Percentiles rank a stretch among this genome's conserved stretches.
These are phyloP conservation scores for Dolichoris vasculosae DNA, from an alignment of 1,140 invertebrate genomes.

Conservation along the genomic window DNA sequence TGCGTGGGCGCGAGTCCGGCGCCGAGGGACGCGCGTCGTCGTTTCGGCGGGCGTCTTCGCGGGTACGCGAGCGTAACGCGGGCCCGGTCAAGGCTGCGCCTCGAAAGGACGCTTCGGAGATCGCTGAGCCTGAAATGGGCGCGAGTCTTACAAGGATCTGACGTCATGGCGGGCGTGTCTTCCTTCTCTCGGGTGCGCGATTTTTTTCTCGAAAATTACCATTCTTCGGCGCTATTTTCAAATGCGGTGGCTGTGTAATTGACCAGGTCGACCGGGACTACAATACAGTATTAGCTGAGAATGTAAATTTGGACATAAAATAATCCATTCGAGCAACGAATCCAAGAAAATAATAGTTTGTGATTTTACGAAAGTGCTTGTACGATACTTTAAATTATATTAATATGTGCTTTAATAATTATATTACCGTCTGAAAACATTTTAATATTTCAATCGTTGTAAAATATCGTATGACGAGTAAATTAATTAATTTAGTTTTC, in stretches of 20 bases:
- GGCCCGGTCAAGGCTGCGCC: neutral
- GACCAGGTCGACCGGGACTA: neutral
- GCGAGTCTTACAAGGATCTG: no score
- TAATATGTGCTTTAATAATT: no score
- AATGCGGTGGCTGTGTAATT: neutral
- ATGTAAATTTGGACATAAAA: neutral
- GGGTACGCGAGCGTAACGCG: neutral
- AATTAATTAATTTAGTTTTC: no score
- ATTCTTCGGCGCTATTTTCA: conserved; percentile 7
- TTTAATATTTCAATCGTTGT: no score
- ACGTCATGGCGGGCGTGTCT: neutral
- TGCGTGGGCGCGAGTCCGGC: conserved; percentile 26
- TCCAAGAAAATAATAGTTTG: neutral
- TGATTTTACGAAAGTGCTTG: no score
- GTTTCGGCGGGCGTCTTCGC: neutral
- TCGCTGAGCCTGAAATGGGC: neutral
- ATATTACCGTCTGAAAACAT: no score
- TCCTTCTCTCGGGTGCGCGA: neutral
- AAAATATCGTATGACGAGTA: no score
- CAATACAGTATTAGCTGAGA: neutral
- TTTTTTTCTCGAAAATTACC: neutral
- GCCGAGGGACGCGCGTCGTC: conserved; percentile 11
- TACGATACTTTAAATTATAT: no score
- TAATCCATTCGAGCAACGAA: neutral
- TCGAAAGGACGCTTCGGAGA: neutral